phyloP scores from a whole-genome alignment of 2,797 vertebrate species.

The Streptopelia turtur region DNA sequence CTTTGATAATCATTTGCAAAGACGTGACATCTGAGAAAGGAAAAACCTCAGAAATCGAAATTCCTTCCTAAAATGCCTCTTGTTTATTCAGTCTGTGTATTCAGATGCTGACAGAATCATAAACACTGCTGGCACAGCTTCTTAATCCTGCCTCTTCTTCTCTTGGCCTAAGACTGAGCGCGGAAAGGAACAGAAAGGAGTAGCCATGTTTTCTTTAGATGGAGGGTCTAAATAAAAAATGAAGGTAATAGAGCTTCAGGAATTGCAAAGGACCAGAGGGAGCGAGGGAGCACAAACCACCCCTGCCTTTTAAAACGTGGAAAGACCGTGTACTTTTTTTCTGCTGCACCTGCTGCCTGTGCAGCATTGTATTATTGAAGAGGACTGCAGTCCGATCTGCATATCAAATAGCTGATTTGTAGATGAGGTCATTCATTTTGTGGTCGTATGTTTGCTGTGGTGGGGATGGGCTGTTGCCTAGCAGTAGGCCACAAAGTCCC shows the following conservation, averaged over 20 bases:
- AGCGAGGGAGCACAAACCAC: not conserved
- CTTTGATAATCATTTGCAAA: not conserved
- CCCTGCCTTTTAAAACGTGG: constrained; percentile 63
- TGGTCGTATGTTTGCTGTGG: constrained; percentile 72
- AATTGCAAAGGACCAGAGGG: constrained; percentile 63
- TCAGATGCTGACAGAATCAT: not conserved
- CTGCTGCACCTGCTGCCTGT: constrained; percentile 81
- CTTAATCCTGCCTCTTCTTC: constrained; percentile 7
- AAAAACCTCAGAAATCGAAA: not conserved
- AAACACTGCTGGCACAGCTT: not conserved
- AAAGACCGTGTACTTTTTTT: constrained; percentile 65
- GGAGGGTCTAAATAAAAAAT: constrained; percentile 69
- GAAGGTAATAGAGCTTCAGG: constrained; percentile 66
- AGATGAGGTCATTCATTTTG: constrained; percentile 81
- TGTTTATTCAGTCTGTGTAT: not conserved
- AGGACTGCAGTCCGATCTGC: constrained; percentile 77
- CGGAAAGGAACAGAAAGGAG: not conserved
- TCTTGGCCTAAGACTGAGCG: not conserved
- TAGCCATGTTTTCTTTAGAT: constrained; percentile 48
- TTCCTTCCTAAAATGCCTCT: not conserved
- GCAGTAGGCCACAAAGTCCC: constrained; percentile 84
- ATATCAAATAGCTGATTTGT: constrained; percentile 84
- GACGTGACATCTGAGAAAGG: not conserved
- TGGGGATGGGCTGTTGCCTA: constrained; percentile 79
- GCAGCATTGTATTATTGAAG: constrained; percentile 65